Conservation (phyloP, 2,113 vertebrate genomes). For the Oryzias melastigma region DNA sequence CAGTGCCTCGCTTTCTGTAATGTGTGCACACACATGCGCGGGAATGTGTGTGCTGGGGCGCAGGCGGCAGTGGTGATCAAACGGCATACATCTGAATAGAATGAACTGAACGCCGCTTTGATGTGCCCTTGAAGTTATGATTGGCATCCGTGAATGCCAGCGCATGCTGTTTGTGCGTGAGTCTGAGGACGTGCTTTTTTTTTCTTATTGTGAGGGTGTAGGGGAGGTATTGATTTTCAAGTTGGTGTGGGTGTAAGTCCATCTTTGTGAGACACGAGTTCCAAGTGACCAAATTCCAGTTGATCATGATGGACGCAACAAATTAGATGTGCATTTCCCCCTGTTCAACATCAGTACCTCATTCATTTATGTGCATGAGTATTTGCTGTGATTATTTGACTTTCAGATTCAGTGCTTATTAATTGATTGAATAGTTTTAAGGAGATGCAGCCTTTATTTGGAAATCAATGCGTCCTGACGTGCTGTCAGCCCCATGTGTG, state of each 20-base stretch:
- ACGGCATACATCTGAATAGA: conserved; percentile 62
- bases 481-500: neutral
- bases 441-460: conserved; percentile 27
- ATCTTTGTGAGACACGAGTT: conserved; percentile 40
- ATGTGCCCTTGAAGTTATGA: conserved; percentile 71
- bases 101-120: conserved; percentile 65
- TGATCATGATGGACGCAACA: conserved; percentile 61
- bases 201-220: neutral
- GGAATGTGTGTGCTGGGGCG: conserved; percentile 1
- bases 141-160: conserved; percentile 50
- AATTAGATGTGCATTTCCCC: conserved; percentile 16
- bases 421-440: conserved; percentile 42
- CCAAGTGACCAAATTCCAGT: conserved; percentile 44
- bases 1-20: neutral
- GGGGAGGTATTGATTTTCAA: conserved; percentile 30
- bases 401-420: conserved; percentile 36
- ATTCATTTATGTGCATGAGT: conserved; percentile 51
- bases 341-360: conserved; percentile 16
- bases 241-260: conserved; percentile 19
- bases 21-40: conserved; percentile 25
- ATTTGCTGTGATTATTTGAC: conserved; percentile 57
- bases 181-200: neutral
- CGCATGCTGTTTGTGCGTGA: conserved; percentile 1
- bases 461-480: conserved; percentile 35
- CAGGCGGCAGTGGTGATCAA: conserved; percentile 49